Evolutionary conservation across 2,113 vertebrate genomes (phyloP).

Genomic region (Hemiprocne comata): DNA sequence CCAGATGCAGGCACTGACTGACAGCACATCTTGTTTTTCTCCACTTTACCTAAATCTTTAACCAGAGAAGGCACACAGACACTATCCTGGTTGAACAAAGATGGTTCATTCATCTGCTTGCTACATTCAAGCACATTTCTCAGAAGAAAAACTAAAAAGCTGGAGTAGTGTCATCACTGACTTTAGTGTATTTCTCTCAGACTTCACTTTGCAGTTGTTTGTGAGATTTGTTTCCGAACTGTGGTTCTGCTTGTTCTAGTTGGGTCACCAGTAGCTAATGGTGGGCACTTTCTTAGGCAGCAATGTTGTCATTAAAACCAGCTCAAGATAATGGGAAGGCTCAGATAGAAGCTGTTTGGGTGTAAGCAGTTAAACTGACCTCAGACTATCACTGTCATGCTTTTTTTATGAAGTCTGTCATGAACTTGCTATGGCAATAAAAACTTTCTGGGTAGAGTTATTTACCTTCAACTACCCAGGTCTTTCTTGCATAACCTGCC

Average conservation of each 20-base stretch:
- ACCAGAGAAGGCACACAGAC: neutral
- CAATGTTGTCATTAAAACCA: neutral
- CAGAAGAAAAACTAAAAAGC: accelerated
- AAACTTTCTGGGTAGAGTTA: neutral
- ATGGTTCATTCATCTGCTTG: neutral
- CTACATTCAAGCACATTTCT: neutral
- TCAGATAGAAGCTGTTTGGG: neutral
- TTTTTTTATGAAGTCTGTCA: neutral
- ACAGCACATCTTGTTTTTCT: neutral
- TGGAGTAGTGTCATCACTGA: neutral
- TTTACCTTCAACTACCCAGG: accelerated
- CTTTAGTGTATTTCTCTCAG: neutral
- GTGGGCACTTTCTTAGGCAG: neutral
- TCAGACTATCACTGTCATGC: neutral
- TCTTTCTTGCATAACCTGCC: neutral
- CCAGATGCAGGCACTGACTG: neutral
- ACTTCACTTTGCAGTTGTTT: accelerated
- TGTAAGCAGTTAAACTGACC: neutral
- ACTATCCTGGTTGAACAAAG: neutral
- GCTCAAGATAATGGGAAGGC: neutral
- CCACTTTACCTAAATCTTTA: neutral
- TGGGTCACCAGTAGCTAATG: neutral
- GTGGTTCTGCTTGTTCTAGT: neutral
- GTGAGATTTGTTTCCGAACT: neutral
- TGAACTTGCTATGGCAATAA: neutral